These are phyloP conservation scores for Lepidotrigona ventralis DNA, from an alignment of 1,140 invertebrate species.

Conservation along the genomic window DNA sequence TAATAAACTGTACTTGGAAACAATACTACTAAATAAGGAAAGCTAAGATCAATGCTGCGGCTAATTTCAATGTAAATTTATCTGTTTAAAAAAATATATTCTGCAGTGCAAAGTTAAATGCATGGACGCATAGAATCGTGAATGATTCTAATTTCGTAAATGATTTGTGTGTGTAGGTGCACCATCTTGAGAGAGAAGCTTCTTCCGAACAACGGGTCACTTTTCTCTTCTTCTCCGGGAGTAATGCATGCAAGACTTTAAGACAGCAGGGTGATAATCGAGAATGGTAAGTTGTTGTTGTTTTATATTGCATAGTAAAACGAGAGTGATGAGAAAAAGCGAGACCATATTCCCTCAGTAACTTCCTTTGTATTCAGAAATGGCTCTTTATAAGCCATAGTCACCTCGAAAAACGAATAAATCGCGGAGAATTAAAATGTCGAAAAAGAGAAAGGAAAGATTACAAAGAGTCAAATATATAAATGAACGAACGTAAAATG, in stretches of 20 bases:
- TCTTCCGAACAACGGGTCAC: not conserved
- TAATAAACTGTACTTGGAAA: no score
- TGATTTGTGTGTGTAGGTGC: conserved; percentile 2
- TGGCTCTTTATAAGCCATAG: not conserved
- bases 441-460: not conserved
- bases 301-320: conserved; percentile 12
- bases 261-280: conserved; percentile 30
- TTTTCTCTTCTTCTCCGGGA: conserved; percentile 11
- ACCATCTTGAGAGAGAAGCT: conserved; percentile 7
- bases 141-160: not conserved
- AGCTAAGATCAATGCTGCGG: no score
- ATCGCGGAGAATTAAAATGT: not conserved
- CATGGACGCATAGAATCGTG: no score
- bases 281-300: conserved; percentile 16
- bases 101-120: not conserved
- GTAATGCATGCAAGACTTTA: conserved; percentile 33
- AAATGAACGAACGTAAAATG: no score
- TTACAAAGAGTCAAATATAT: no score
- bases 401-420: not conserved
- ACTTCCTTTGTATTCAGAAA: not conserved
- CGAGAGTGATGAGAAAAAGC: not conserved
- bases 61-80: no score
- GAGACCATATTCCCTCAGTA: not conserved
- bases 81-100: not conserved
- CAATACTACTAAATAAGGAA: no score